phyloP scores from a whole-genome alignment of 2,113 vertebrate genomes.

The Hemiscyllium ocellatum region DNA sequence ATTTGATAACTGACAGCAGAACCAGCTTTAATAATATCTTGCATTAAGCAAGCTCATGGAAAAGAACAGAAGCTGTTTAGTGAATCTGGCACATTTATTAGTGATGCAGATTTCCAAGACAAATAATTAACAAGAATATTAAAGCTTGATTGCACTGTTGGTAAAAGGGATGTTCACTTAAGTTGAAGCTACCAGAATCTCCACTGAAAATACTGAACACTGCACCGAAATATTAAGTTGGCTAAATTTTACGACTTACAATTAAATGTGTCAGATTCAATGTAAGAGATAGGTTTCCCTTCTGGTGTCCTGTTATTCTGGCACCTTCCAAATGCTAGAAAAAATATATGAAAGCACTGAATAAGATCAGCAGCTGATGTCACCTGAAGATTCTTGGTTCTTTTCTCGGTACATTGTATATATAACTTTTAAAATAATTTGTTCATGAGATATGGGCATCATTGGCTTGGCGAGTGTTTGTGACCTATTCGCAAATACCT shows the following conservation, averaged over 20 bases:
- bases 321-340: neutral
- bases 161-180: neutral
- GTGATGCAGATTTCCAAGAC: neutral
- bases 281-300: neutral
- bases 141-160: neutral
- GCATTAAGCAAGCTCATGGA: neutral
- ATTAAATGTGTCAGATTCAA: neutral
- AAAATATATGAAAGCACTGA: neutral
- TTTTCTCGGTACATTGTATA: neutral
- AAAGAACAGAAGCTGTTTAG: neutral
- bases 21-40: neutral
- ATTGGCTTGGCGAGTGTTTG: too few relatives aligned
- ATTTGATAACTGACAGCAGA: neutral
- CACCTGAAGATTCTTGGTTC: neutral
- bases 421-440: neutral
- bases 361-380: neutral
- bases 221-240: neutral
- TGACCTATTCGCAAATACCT: too few relatives aligned
- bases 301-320: neutral
- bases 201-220: neutral
- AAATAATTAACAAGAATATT: neutral
- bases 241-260: neutral
- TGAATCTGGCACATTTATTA: neutral
- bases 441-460: too few relatives aligned
- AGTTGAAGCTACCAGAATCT: neutral